Percentiles rank a stretch among this genome's conserved stretches.
Conservation (phyloP, 1,140 invertebrate species). For the Bombus impatiens region DNA sequence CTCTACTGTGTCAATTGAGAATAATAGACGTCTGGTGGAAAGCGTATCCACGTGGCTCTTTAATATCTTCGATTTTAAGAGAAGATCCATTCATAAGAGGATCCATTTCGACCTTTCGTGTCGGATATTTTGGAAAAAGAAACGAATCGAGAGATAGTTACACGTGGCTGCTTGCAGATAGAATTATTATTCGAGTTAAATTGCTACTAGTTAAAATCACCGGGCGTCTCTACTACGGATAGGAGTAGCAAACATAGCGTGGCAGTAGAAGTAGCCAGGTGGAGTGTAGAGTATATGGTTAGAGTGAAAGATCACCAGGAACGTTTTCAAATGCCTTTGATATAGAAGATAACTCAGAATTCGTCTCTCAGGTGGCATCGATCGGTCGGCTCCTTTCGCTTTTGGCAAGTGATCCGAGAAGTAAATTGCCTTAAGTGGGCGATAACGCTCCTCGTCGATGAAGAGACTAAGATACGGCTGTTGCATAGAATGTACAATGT, state of each 20-base stretch:
- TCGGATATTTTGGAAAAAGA: slow-evolving; percentile 16
- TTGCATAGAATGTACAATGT: slow-evolving; percentile 2
- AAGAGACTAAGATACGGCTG: slow-evolving; percentile 15
- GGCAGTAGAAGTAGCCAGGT: neutral
- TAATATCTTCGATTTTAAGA: slow-evolving; percentile 47
- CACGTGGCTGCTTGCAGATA: neutral
- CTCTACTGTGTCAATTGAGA: too few relatives aligned
- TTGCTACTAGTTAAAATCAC: neutral
- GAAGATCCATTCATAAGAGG: slow-evolving; percentile 32
- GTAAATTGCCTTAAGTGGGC: slow-evolving; percentile 61
- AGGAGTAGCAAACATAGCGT: neutral
- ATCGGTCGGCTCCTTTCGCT: slow-evolving; percentile 37
- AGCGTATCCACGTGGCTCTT: neutral
- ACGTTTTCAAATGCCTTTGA: slow-evolving; percentile 38
- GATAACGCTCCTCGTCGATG: slow-evolving; percentile 36
- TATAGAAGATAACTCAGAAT: neutral
- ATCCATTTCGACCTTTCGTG: neutral
- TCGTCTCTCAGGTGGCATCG: slow-evolving; percentile 26
- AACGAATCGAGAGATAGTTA: neutral
- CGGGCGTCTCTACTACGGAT: neutral
- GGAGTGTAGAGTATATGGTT: neutral
- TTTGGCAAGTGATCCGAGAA: slow-evolving; percentile 61
- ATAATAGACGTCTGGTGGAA: too few relatives aligned
- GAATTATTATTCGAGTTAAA: neutral
- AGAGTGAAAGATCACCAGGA: slow-evolving; percentile 10